Base-by-base conservation (phyloP, 1,140 invertebrate species). In the Saxidomus purpurata region DNA sequence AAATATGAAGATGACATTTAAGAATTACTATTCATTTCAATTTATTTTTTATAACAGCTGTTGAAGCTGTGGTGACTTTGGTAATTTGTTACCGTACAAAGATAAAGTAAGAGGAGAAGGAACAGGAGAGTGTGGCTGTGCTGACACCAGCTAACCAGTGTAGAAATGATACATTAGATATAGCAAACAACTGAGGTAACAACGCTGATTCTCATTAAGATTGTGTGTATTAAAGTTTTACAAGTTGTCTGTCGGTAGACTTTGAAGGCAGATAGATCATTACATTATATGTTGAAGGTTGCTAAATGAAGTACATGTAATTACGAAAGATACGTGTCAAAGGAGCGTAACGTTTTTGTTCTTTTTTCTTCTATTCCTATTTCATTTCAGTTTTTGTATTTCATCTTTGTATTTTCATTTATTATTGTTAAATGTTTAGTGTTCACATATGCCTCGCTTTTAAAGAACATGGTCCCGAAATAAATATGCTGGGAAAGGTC, bases 1-100 rank as follows among this genome's bases (percentile, higher is more conserved):
- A 63, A n/a, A 8, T n/a, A n/a, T 28, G n/a, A 63, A 63, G 25
- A 63, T 28, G 59, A 28, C 59, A 63, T 63, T 63, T 28, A n/a
- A 63, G 25, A 63, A 63, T 63, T 28, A 63, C 28, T n/a, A 63
- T 25, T 63, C 59, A 28, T 9, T 28, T 63, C 28, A 63, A 28
- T n/a, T 63, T 63, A 63, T 63, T n/a, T 63, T 19, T 28, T 19
- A 28, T 28, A 43, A 63, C 59, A 63, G 59, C 59, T 63, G 59
- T 63, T n/a, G 11, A n/a, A 19, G 8, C 28, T n/a, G 11, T 28
- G 59, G 25, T 63, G 25, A 28, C 59, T 63, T 63, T 63, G 28
- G 59, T 63, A 63, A 28, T 63, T 63, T 63, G 59, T 63, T 28
- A 63, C 59, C 22, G n/a, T 63, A 28, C 25, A 28, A 63, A 63